Conservation (phyloP, 1,140 invertebrate genomes). For the Drosophila funebris region DNA sequence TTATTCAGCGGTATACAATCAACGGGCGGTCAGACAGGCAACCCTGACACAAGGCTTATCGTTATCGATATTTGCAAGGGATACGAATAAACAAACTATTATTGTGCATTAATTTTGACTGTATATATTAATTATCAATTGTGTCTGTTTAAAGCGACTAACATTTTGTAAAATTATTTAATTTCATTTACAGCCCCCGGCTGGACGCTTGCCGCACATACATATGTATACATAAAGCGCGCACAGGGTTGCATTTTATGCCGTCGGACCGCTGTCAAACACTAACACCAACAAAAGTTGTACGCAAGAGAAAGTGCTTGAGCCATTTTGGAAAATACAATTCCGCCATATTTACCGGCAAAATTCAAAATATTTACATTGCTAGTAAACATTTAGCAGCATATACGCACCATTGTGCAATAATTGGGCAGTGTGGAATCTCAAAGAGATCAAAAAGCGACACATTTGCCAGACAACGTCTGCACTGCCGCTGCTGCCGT, state of each 20-base stretch:
- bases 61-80: constrained; percentile 37
- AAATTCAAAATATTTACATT: constrained; percentile 83
- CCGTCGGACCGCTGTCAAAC: constrained; percentile 47
- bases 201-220: constrained; percentile 18
- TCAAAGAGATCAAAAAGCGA: constrained; percentile 39
- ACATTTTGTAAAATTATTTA: neutral
- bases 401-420: constrained; percentile 36
- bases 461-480: constrained; percentile 57
- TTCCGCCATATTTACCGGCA: constrained; percentile 83
- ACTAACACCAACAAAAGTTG: constrained; percentile 58
- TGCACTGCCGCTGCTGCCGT: constrained; percentile 54
- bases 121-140: neutral
- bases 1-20: constrained; percentile 8
- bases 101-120: neutral
- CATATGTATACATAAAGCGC: constrained; percentile 67
- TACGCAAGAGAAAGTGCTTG: constrained; percentile 74
- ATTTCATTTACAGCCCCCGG: constrained; percentile 1
- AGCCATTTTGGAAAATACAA: constrained; percentile 82
- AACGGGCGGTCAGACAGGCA: constrained; percentile 18
- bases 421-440: constrained; percentile 34
- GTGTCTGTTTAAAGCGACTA: neutral
- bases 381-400: constrained; percentile 45
- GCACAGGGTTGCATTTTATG: constrained; percentile 67
- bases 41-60: constrained; percentile 22
- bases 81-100: neutral